Evolutionary conservation across 1,140 invertebrate genomes (phyloP).

Genomic region (Habropoda laboriosa): DNA sequence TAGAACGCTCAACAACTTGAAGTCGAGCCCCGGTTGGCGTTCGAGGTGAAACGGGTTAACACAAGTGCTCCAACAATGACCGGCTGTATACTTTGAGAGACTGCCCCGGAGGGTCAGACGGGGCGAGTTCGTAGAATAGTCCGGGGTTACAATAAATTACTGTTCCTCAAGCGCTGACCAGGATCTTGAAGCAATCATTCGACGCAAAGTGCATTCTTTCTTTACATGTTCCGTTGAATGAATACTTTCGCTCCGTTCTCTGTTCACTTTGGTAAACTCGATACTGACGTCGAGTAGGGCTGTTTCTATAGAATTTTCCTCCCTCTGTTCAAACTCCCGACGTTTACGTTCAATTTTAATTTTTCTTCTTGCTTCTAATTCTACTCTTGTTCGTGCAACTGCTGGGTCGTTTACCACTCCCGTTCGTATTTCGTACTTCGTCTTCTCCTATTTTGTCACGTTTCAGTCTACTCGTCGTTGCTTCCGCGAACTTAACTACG

Average conservation of each 20-base stretch:
- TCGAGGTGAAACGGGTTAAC: neutral
- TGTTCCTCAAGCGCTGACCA: neutral
- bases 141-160: slow-evolving; percentile 9
- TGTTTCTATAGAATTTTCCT: no score
- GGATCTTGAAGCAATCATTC: neutral
- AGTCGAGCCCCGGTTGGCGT: neutral
- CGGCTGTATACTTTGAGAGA: neutral
- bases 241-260: neutral
- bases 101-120: neutral
- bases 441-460: no score
- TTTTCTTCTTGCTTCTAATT: no score
- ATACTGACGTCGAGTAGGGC: no score
- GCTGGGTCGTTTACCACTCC: no score
- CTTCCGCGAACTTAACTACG: no score
- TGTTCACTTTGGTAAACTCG: no score
- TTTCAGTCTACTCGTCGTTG: no score
- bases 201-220: neutral
- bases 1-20: neutral
- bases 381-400: no score
- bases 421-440: no score
- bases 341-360: no score
- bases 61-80: neutral
- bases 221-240: neutral
- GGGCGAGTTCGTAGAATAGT: neutral
- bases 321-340: no score